Conservation (phyloP, 2,113 vertebrate genomes). For the Amblyornis subalaris region DNA sequence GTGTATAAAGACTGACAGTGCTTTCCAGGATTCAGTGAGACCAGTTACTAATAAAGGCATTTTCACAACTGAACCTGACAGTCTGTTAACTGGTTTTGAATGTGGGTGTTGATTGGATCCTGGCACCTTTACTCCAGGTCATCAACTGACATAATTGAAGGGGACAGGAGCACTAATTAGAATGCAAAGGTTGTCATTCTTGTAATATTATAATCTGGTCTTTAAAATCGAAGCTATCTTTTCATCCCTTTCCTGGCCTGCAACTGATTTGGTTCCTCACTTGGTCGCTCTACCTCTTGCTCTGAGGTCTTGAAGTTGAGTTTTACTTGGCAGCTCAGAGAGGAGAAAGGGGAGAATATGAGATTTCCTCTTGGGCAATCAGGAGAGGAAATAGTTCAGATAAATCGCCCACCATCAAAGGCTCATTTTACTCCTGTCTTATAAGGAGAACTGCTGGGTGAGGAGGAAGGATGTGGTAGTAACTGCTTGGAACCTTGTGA, state of each 20-base stretch:
- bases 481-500: neutral
- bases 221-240: neutral
- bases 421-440: neutral
- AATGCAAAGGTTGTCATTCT: neutral
- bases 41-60: neutral
- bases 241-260: neutral
- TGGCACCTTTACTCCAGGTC: neutral
- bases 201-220: neutral
- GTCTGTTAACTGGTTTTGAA: neutral
- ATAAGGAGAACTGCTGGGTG: neutral
- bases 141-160: neutral
- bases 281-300: neutral
- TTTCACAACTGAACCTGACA: neutral
- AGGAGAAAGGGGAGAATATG: neutral
- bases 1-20: neutral
- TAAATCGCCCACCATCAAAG: neutral
- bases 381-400: slow-evolving; percentile 30
- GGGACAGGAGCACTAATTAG: neutral
- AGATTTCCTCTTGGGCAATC: neutral
- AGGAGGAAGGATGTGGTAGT: neutral
- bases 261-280: neutral
- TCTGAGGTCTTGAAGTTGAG: neutral
- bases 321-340: neutral
- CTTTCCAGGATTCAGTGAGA: neutral
- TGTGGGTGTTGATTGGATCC: neutral